phyloP scores from a whole-genome alignment of 1,140 invertebrate species.

The Drosophila ercepeae region DNA sequence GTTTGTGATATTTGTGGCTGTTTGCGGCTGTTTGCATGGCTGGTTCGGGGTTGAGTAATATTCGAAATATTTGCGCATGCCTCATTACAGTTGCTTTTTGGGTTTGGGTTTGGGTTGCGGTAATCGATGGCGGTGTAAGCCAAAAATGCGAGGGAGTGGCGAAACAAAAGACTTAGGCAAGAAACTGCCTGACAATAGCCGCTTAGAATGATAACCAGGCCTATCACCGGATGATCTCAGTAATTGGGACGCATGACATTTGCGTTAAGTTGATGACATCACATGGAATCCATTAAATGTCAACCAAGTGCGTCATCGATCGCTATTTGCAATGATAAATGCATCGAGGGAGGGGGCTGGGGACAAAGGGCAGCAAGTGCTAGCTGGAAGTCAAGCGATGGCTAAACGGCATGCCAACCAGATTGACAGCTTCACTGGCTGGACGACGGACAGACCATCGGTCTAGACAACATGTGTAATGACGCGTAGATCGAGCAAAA shows the following conservation, averaged over 20 bases:
- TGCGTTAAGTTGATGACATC: slow-evolving; percentile 45
- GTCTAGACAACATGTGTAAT: slow-evolving; percentile 78
- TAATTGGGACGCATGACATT: slow-evolving; percentile 62
- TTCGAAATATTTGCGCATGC: slow-evolving; percentile 79
- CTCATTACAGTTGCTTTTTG: slow-evolving; percentile 72
- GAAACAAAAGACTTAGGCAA: slow-evolving; percentile 80
- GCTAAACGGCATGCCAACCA: slow-evolving; percentile 54
- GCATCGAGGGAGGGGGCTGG: background rate
- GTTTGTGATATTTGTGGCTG: slow-evolving; percentile 14
- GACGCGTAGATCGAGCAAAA: slow-evolving; percentile 53
- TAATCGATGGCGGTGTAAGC: slow-evolving; percentile 69
- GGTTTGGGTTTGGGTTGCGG: slow-evolving; percentile 48
- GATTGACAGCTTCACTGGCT: slow-evolving; percentile 53
- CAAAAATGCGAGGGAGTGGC: slow-evolving; percentile 67
- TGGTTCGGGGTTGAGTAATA: slow-evolving; percentile 66
- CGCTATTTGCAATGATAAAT: slow-evolving; percentile 9
- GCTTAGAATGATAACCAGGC: slow-evolving; percentile 37
- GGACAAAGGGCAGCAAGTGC: slow-evolving; percentile 64
- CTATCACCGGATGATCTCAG: background rate
- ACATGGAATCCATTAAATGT: slow-evolving; percentile 51
- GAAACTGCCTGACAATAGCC: slow-evolving; percentile 38
- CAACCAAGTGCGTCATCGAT: slow-evolving; percentile 72
- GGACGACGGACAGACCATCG: slow-evolving; percentile 47
- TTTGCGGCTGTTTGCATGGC: slow-evolving; percentile 29
- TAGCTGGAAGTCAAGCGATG: slow-evolving; percentile 47